Evolutionary conservation across 2,888 invertebrate genomes (phyloP), one percentile per base, ranked within the genome.

Genomic region (Aporophyla nigra): DNA sequence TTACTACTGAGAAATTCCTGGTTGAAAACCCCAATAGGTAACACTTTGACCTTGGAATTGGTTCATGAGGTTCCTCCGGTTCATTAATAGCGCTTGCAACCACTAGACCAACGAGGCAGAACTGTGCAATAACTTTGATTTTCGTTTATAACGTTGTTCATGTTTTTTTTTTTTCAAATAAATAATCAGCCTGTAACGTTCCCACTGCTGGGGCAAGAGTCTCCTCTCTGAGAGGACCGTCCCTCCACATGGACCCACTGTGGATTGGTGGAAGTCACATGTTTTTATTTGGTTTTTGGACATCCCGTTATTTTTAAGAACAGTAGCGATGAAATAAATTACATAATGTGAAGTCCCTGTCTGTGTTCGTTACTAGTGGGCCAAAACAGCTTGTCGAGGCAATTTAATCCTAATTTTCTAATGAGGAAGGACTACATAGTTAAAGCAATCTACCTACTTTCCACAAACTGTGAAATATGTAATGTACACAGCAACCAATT

Each of bases 381-480:
- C 2, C 53, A 53, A 9, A 12, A 12, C n/a, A 24, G 54, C 56
- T 56, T 16, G 24, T 24, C 2, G 14, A 58, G 21, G 21, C 27
- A n/a, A 27, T 54, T 46, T 33, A 2, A 46, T n/a, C 67, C 27
- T 27, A 5, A 67, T 67, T 27, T 68, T 56, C 16, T 51, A 56
- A 67, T 72, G 24, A 67, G 71, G 43, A 67, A 56, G 27, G 27
- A 43, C 27, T 27, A 16, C 27, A 71, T 58, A 27, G n/a, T 46
- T 49, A 27, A 70, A 49, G n/a, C 46, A 27, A 46, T 16, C 43
- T 43, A 66, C 24, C 65, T 51, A 53, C n/a, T n/a, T 68, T 46
- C n/a, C 19, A 33, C 27, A 33, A 21, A 53, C 33, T 27, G 21
- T 7, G 16, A 53, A 33, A 33, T 49, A 5, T 7, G n/a, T 0